Base-by-base conservation (phyloP, 2,113 vertebrate species). In the Aegotheles bennettii region DNA sequence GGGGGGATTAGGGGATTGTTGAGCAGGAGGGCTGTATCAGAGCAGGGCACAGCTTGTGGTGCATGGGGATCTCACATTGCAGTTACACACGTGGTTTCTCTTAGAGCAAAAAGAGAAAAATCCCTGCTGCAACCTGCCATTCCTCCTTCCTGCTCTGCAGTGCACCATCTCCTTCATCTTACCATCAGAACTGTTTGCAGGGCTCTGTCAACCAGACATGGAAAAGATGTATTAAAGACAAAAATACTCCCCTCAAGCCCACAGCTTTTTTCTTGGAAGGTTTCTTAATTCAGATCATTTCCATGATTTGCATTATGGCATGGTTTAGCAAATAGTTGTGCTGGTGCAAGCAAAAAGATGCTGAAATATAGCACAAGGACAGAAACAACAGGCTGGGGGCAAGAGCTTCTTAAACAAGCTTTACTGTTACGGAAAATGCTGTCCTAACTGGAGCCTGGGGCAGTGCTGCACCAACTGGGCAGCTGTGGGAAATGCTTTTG, bases 401-500 rank as follows among this genome's bases (percentile, higher is more conserved):
- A 88, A 76, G 24, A 90, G 53, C 45, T 90, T 86, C 78, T 83
- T 75, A 90, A 92, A 80, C 13, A 73, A 88, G 35, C 33, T 81
- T 90, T 89, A 45, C 79, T 86, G 8, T 59, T 77, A 47, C 0
- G 6, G 60, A 92, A 75, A 94, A 84, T 0, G 0, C 4, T 94
- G 45, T 65, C 83, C 60, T 63, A 77, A 77, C 71, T 81, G 68
- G 54, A 77, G 85, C 88, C 75, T 16, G 15, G 38, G 63, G 83
- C 79, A 38, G 23, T 65, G 53, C 64, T 88, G 33, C 70, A 70
- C 64, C 75, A 86, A 28, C 45, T 36, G 71, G 79, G n/a, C 70
- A 74, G 45, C 36, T 84, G 90, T 89, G 94, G 79, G 60, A 92
- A 93, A 74, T 16, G 35, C 42, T 95, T 93, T 86, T 93, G 86